Conservation (phyloP, 2,888 invertebrate species). For the Lepidocyrtinus sp. region DNA sequence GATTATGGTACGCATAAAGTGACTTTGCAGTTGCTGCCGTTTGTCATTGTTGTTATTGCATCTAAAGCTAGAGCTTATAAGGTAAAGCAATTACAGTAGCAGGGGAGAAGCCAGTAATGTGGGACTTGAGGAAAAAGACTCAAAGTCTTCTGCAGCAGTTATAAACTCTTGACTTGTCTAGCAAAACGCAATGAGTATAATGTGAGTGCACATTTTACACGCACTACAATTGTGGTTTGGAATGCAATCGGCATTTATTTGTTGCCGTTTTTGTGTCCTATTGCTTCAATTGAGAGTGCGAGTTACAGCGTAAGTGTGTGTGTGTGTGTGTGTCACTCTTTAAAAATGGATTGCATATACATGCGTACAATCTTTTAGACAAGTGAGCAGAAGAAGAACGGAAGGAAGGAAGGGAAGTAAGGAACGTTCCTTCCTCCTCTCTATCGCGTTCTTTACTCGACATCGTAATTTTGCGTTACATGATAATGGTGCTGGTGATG, state of each 20-base stretch:
- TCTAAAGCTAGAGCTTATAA: not conserved
- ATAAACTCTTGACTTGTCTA: not conserved
- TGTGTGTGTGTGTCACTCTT: not conserved
- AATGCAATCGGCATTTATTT: constrained; percentile 9
- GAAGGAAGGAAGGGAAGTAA: constrained; percentile 56
- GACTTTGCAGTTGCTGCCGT: not conserved
- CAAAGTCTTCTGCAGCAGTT: not conserved
- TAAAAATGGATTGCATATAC: constrained; percentile 2
- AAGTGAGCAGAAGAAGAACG: constrained; percentile 37
- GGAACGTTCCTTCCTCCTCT: constrained; percentile 61
- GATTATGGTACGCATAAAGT: constrained; percentile 23
- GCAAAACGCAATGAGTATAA: not conserved
- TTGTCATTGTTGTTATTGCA: constrained; percentile 29
- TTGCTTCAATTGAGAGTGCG: not conserved
- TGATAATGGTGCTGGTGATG: constrained; percentile 11
- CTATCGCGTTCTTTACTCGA: constrained; percentile 31
- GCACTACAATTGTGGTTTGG: constrained; percentile 18
- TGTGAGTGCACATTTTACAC: constrained; percentile 3
- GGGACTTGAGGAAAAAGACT: constrained; percentile 5
- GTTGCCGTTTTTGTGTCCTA: not conserved
- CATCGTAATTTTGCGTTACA: constrained; percentile 14
- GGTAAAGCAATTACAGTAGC: constrained; percentile 8
- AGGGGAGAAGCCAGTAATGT: constrained; percentile 8
- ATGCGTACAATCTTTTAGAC: constrained; percentile 11
- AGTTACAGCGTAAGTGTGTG: not conserved